Conservation (phyloP, 2,888 invertebrate genomes). For the Creontiades dilutus region DNA sequence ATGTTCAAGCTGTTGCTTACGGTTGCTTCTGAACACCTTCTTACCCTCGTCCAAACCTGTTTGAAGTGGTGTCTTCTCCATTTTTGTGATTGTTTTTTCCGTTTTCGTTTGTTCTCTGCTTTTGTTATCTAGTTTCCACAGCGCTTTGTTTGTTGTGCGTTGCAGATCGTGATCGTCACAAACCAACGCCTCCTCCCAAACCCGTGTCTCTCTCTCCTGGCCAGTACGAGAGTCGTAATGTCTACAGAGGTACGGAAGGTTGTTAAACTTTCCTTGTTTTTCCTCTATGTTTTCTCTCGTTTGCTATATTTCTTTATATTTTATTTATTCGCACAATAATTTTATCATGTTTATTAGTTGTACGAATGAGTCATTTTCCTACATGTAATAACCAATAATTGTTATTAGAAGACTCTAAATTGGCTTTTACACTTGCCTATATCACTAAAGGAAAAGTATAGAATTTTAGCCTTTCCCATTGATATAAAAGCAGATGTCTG, state of each 20-base stretch:
- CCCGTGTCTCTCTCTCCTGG: constrained; percentile 87
- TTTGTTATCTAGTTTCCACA: constrained; percentile 4
- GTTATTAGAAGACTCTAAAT: too few species aligned
- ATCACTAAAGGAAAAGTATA: too few species aligned
- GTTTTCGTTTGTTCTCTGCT: neutral
- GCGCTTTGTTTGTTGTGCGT: neutral
- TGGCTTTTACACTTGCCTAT: too few species aligned
- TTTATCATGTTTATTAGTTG: too few species aligned
- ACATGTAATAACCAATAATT: too few species aligned
- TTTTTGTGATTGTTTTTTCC: neutral
- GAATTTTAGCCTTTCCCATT: too few species aligned
- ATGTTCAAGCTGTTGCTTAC: too few species aligned
- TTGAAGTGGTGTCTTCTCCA: neutral
- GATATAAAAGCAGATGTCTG: too few species aligned
- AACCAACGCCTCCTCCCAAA: constrained; percentile 93
- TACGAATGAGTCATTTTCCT: too few species aligned
- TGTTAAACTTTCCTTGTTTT: constrained; percentile 17
- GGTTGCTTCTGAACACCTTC: too few species aligned
- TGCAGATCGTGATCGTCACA: constrained; percentile 87
- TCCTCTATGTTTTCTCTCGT: neutral
- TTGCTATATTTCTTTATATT: neutral
- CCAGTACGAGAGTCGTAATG: constrained; percentile 79
- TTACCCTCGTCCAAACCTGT: neutral
- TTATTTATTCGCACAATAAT: too few species aligned
- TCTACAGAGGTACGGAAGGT: constrained; percentile 77